These are phyloP conservation scores for Nomada ferruginata DNA, from an alignment of 2,888 invertebrate genomes.

Conservation along the genomic window DNA sequence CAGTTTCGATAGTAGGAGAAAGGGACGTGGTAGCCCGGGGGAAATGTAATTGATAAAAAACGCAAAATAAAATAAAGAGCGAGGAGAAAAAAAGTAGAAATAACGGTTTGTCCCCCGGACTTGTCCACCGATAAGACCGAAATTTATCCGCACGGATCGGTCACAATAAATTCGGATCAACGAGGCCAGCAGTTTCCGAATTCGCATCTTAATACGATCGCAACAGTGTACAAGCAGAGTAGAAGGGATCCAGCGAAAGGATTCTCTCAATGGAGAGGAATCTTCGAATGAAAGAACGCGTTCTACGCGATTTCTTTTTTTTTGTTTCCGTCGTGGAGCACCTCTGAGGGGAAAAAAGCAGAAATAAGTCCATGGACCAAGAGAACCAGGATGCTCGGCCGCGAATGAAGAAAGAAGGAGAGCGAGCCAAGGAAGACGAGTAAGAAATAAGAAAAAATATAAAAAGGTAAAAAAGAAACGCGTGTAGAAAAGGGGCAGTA, in stretches of 20 bases:
- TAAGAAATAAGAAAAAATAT: background rate
- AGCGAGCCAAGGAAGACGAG: background rate
- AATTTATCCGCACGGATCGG: conserved; percentile 58
- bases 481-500: background rate
- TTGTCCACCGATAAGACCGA: conserved; percentile 45
- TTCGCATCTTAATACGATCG: conserved; percentile 64
- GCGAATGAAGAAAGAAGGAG: conserved; percentile 17
- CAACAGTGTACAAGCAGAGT: conserved; percentile 51
- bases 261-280: conserved; percentile 63
- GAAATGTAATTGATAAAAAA: background rate
- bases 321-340: conserved; percentile 28
- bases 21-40: background rate
- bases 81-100: background rate
- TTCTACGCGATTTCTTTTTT: conserved; percentile 36
- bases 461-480: background rate
- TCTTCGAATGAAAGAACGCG: conserved; percentile 59
- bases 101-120: background rate
- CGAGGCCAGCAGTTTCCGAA: conserved; percentile 34
- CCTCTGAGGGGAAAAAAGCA: conserved; percentile 10
- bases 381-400: conserved; percentile 17
- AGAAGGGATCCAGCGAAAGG: conserved; percentile 17
- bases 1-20: background rate
- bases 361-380: background rate
- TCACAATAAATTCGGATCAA: conserved; percentile 68
- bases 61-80: background rate